A percentile compares a stretch with the other conserved stretches of the same genome.
phyloP scores from a whole-genome alignment of 2,888 invertebrate genomes.

The Axea sp. region DNA sequence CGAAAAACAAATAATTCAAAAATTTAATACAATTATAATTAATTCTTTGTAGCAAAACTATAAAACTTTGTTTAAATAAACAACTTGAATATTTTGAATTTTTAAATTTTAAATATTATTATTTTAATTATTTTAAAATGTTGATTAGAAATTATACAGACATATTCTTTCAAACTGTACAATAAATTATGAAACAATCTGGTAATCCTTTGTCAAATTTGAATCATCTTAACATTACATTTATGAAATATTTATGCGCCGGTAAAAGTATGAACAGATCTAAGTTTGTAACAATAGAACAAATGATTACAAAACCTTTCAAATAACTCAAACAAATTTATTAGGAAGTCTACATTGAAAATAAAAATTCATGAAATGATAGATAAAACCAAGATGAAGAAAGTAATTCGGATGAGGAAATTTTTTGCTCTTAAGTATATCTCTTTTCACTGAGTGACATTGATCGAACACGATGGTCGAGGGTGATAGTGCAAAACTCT shows the following conservation, averaged over 20 bases:
- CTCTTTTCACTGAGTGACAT: constrained; percentile 18
- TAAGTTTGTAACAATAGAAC: too few relatives aligned
- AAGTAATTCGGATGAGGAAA: not conserved
- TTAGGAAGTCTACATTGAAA: not conserved
- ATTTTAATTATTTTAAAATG: too few relatives aligned
- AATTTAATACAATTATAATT: too few relatives aligned
- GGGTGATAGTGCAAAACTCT: constrained; percentile 14
- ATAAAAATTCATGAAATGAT: not conserved
- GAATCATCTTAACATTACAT: not conserved
- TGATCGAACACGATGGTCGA: constrained; percentile 40
- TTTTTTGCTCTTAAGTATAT: constrained; percentile 11
- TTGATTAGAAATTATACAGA: too few relatives aligned
- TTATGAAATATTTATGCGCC: not conserved
- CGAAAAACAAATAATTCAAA: too few relatives aligned
- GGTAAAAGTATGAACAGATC: not conserved
- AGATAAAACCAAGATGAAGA: not conserved
- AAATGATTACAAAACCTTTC: not conserved
- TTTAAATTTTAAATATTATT: too few relatives aligned
- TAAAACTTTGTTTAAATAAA: too few relatives aligned
- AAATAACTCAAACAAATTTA: constrained; percentile 2
- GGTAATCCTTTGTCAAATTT: not conserved
- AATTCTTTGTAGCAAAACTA: too few relatives aligned
- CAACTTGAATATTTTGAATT: too few relatives aligned
- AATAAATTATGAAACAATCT: not conserved
- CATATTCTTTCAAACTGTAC: not conserved